phyloP scores from a whole-genome alignment of 2,888 invertebrate genomes.

The Argyra leucocephala region DNA sequence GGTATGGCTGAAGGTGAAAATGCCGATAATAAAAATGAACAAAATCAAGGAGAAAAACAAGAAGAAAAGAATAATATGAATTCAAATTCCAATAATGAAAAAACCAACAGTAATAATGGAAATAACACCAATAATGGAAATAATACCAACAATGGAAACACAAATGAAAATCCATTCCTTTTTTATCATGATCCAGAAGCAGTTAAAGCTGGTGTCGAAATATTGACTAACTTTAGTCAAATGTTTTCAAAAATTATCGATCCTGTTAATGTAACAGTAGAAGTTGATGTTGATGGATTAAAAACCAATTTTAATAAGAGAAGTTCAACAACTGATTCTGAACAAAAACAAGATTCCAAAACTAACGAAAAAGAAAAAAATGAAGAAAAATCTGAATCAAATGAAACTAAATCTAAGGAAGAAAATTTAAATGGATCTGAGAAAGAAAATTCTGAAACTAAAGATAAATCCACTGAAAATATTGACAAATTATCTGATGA shows the following conservation, averaged over 20 bases:
- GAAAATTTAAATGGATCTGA: slow-evolving; percentile 19
- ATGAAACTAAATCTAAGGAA: slow-evolving; percentile 15
- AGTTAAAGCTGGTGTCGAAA: slow-evolving; percentile 38
- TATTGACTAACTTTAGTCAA: slow-evolving; percentile 39
- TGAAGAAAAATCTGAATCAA: not conserved
- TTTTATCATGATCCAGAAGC: slow-evolving; percentile 30
- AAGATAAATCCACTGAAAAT: not conserved
- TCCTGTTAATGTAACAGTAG: slow-evolving; percentile 28
- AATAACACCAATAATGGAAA: not conserved
- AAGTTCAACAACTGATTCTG: not conserved
- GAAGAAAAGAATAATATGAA: slow-evolving; percentile 20
- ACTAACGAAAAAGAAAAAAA: not conserved
- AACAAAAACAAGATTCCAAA: not conserved
- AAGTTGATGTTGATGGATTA: slow-evolving; percentile 15
- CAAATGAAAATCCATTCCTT: not conserved
- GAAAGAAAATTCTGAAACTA: slow-evolving; percentile 24
- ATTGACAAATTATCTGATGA: too few relatives aligned
- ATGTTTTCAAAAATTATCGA: slow-evolving; percentile 41
- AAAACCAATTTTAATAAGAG: not conserved
- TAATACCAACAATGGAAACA: slow-evolving; percentile 7
- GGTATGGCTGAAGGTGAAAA: slow-evolving; percentile 32
- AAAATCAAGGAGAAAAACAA: too few relatives aligned
- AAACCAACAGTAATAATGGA: slow-evolving; percentile 13
- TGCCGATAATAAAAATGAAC: slow-evolving; percentile 18
- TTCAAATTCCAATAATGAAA: slow-evolving; percentile 16